Conservation (phyloP, 2,888 invertebrate genomes). For the Plagiodera versicolora region DNA sequence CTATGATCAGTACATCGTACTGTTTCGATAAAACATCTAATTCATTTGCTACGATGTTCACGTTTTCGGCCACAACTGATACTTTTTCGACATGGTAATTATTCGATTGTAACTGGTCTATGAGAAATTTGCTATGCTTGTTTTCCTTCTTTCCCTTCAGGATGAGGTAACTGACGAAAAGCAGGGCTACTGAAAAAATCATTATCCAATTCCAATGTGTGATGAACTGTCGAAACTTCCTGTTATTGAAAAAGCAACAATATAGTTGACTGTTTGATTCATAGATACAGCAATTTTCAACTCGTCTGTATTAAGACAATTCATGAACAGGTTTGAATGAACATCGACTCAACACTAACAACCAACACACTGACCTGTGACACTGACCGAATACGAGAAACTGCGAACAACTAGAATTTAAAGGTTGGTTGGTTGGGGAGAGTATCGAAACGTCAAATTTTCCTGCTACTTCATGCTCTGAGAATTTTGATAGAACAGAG, state of each 20-base stretch:
- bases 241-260: neutral
- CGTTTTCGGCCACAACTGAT: conserved; percentile 27
- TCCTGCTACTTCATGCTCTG: too few relatives aligned
- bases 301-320: too few relatives aligned
- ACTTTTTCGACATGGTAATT: conserved; percentile 30
- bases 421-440: too few relatives aligned
- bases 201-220: conserved; percentile 10
- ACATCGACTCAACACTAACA: too few relatives aligned
- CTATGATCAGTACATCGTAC: conserved; percentile 42
- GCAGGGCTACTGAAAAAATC: conserved; percentile 18
- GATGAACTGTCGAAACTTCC: neutral
- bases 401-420: too few relatives aligned
- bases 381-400: too few relatives aligned
- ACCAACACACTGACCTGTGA: too few relatives aligned
- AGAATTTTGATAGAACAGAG: too few relatives aligned
- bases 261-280: neutral
- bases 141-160: conserved; percentile 13
- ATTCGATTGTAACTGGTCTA: conserved; percentile 21
- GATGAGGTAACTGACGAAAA: conserved; percentile 18
- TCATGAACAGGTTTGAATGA: too few relatives aligned
- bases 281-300: too few relatives aligned
- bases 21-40: conserved; percentile 32
- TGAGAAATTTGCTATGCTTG: conserved; percentile 11
- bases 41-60: conserved; percentile 22
- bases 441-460: too few relatives aligned